Evolutionary conservation across 1,140 invertebrate genomes (phyloP).

Genomic region (Scylla paramamosain): DNA sequence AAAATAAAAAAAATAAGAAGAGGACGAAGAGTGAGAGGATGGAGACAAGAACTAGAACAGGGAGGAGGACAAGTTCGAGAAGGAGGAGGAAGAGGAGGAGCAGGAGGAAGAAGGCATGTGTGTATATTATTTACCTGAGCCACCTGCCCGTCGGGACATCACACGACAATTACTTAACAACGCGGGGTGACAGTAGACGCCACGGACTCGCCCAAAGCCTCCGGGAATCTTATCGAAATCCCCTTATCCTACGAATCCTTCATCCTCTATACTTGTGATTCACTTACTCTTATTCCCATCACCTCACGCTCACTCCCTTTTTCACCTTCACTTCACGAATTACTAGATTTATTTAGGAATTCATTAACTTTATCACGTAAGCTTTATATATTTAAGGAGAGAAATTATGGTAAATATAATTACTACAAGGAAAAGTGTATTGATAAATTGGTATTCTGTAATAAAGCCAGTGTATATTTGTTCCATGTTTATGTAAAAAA

Average conservation of each 20-base stretch:
- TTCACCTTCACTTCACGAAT: not conserved
- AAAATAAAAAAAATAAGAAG: not conserved
- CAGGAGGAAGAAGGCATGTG: not conserved
- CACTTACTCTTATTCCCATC: not conserved
- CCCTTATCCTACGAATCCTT: not conserved
- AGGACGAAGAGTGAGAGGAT: not conserved
- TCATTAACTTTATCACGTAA: not conserved
- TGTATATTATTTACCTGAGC: constrained; percentile 58
- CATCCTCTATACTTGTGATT: not conserved
- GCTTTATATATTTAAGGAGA: not conserved
- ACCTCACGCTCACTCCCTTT: not conserved
- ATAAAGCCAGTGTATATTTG: not conserved
- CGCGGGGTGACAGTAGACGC: constrained; percentile 58
- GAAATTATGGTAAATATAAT: not conserved
- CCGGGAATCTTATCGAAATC: not conserved
- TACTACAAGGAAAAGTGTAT: not conserved
- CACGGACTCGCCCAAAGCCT: constrained; percentile 28
- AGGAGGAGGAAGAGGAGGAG: not conserved
- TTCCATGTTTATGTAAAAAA: not conserved
- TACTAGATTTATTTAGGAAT: not conserved
- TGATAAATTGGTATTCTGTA: too few species aligned
- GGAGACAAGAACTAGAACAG: not conserved
- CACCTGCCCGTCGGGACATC: not conserved
- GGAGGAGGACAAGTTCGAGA: not conserved
- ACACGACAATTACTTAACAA: constrained; percentile 73